Conservation (phyloP, 1,140 invertebrate genomes). For the Drosophila pandora region DNA sequence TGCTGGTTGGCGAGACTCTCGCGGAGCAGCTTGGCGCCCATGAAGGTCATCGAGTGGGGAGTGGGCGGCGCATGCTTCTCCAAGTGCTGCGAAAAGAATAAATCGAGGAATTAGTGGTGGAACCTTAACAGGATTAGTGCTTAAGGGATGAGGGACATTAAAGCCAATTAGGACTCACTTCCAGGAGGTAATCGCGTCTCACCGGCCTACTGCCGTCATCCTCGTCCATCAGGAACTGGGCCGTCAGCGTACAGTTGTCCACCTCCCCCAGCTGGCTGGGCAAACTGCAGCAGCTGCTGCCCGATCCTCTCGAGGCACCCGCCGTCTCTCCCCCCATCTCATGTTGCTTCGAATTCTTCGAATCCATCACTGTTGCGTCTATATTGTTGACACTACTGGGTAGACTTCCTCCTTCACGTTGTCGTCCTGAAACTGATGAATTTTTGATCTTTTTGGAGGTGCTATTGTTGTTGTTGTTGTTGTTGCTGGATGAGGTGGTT, state of each 20-base stretch:
- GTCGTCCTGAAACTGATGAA: conserved; percentile 85
- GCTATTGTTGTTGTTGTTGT: conserved; percentile 33
- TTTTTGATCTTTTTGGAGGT: conserved; percentile 47
- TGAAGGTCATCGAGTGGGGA: conserved; percentile 23
- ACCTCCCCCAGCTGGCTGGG: conserved; percentile 48
- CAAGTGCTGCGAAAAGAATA: conserved; percentile 22
- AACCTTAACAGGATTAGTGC: background rate
- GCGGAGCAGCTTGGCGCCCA: conserved; percentile 34
- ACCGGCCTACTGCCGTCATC: conserved; percentile 23
- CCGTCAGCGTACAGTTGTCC: conserved; percentile 6
- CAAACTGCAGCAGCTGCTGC: conserved; percentile 53
- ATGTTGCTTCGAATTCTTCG: conserved; percentile 54
- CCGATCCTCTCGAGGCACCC: background rate
- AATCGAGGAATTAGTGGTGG: background rate
- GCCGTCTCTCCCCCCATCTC: conserved; percentile 6
- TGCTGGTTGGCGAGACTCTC: conserved; percentile 1
- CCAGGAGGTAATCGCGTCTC: conserved; percentile 43
- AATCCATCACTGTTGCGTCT: conserved; percentile 58
- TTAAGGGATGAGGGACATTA: background rate
- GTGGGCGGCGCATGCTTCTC: conserved; percentile 20
- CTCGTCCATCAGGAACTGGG: conserved; percentile 55
- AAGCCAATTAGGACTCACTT: conserved; percentile 41
- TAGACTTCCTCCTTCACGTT: conserved; percentile 88
- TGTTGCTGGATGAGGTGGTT: conserved; percentile 23
- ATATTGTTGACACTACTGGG: conserved; percentile 87